These are phyloP conservation scores for Colaptes auratus DNA, from an alignment of 2,113 vertebrate genomes.

Conservation along the genomic window DNA sequence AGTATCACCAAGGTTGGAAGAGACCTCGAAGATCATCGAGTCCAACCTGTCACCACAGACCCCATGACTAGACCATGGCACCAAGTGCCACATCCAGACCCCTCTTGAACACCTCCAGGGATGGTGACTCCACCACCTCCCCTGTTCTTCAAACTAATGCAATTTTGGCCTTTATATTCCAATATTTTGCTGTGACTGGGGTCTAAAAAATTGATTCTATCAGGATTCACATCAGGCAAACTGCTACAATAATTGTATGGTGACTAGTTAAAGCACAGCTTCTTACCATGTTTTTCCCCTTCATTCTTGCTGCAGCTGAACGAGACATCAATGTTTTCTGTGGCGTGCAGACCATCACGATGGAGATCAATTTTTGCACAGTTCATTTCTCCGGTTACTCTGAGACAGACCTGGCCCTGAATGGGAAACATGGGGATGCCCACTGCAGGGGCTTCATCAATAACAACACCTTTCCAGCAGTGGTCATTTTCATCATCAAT, in stretches of 20 bases:
- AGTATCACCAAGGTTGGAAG: too few relatives aligned
- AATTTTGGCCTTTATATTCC: background rate
- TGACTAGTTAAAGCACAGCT: background rate
- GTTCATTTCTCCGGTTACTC: conserved; percentile 98
- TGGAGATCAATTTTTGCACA: conserved; percentile 99
- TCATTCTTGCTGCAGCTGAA: conserved; percentile 83
- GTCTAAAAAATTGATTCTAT: background rate
- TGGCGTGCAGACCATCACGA: conserved; percentile 94
- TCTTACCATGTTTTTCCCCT: background rate
- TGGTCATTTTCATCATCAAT: conserved; percentile 96
- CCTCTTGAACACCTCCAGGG: too few relatives aligned
- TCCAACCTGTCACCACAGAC: too few relatives aligned
- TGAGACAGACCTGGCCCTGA: conserved; percentile 92
- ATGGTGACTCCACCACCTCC: too few relatives aligned
- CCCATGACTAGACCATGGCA: too few relatives aligned
- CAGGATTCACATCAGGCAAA: background rate
- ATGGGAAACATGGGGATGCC: conserved; percentile 93
- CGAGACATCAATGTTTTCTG: conserved; percentile 96
- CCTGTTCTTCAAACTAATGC: too few relatives aligned
- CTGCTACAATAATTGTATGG: background rate
- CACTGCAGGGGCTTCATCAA: conserved; percentile 97
- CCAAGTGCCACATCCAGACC: too few relatives aligned
- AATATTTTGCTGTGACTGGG: background rate
- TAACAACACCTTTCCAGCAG: conserved; percentile 96
- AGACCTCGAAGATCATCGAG: too few relatives aligned